These are phyloP conservation scores for Istiophorus platypterus DNA, from an alignment of 2,113 vertebrate genomes.

Conservation along the genomic window DNA sequence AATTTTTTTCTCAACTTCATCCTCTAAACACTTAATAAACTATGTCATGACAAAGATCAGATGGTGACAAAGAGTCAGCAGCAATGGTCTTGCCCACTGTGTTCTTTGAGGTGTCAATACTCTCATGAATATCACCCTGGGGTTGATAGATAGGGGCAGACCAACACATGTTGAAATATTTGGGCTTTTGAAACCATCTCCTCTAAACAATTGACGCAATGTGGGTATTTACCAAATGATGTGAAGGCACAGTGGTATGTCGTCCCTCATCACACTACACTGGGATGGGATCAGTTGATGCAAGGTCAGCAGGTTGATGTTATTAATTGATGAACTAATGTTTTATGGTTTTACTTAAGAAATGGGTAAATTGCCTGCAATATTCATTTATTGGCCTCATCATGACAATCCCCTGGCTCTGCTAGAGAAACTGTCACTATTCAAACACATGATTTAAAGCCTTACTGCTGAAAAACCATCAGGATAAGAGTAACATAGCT, in stretches of 20 bases:
- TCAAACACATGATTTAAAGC: too few relatives aligned
- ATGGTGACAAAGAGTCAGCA: neutral
- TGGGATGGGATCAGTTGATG: neutral
- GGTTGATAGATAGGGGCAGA: neutral
- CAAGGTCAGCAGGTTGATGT: neutral
- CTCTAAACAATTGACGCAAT: neutral
- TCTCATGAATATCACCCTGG: constrained; percentile 6
- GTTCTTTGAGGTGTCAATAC: constrained; percentile 34
- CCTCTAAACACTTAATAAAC: neutral
- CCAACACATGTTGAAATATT: neutral
- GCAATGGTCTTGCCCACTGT: neutral
- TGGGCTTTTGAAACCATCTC: neutral
- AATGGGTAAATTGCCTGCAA: too few relatives aligned
- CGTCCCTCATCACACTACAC: neutral
- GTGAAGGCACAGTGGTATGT: neutral
- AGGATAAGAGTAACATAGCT: too few relatives aligned
- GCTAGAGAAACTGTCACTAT: too few relatives aligned
- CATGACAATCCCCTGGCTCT: neutral
- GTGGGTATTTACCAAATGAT: constrained; percentile 18
- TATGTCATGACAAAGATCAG: neutral
- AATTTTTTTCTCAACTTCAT: constrained; percentile 5
- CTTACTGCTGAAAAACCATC: too few relatives aligned
- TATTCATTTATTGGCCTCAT: neutral
- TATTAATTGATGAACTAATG: too few relatives aligned
- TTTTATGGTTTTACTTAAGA: neutral